phyloP scores from a whole-genome alignment of 2,888 invertebrate genomes.

The Hirtodrosophila confusa region DNA sequence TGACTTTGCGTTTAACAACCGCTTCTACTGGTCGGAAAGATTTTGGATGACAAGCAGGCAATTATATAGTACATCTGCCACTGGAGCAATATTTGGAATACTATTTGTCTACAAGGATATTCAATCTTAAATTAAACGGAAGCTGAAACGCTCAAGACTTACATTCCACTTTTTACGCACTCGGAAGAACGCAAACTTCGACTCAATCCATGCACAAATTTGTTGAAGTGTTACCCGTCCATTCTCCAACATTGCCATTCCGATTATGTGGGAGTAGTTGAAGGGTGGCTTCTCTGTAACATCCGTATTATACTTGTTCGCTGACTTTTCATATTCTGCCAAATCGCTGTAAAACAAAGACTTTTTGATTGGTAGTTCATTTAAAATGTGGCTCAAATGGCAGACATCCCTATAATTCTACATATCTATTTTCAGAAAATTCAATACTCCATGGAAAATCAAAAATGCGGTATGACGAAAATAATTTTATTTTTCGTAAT shows the following conservation, averaged over 20 bases:
- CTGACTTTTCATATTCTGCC: slow-evolving; percentile 77
- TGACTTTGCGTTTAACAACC: too few species aligned
- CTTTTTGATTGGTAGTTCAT: background rate
- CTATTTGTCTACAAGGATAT: too few species aligned
- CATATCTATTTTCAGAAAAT: too few species aligned
- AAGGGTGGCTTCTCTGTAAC: slow-evolving; percentile 83
- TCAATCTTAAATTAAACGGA: too few species aligned
- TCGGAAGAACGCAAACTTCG: slow-evolving; percentile 83
- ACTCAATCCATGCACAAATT: slow-evolving; percentile 84
- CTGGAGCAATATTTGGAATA: too few species aligned
- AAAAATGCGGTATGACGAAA: too few species aligned
- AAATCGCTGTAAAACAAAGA: slow-evolving; percentile 66
- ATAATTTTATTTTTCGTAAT: too few species aligned
- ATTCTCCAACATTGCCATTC: slow-evolving; percentile 84
- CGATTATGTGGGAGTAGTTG: slow-evolving; percentile 84
- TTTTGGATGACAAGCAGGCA: too few species aligned
- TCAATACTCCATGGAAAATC: too few species aligned
- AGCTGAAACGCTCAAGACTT: slow-evolving; percentile 49
- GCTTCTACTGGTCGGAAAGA: too few species aligned
- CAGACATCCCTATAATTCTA: too few species aligned
- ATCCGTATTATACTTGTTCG: slow-evolving; percentile 76
- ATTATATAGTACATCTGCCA: too few species aligned
- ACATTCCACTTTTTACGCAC: slow-evolving; percentile 84
- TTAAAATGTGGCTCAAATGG: background rate
- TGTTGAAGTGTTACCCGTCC: slow-evolving; percentile 83